Evolutionary conservation across 1,140 invertebrate species (phyloP).

Genomic region (Oryzaephilus surinamensis): DNA sequence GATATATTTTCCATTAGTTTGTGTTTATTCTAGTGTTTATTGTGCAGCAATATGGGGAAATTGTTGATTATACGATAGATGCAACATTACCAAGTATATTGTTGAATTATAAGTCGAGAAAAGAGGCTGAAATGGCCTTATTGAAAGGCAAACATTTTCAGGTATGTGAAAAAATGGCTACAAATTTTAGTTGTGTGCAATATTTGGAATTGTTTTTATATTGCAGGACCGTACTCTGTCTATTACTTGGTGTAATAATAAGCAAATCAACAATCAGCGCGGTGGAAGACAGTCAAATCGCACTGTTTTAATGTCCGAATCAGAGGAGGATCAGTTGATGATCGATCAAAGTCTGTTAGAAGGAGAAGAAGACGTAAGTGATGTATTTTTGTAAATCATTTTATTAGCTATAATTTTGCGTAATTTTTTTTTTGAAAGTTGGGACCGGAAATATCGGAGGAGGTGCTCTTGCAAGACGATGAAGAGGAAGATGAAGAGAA

Average conservation of each 20-base stretch:
- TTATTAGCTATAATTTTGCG: not conserved
- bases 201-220: not conserved
- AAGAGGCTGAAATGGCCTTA: slow-evolving; percentile 60
- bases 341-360: slow-evolving; percentile 36
- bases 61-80: slow-evolving; percentile 56
- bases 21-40: slow-evolving; percentile 1
- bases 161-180: slow-evolving; percentile 26
- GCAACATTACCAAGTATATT: slow-evolving; percentile 54
- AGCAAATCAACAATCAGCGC: slow-evolving; percentile 18
- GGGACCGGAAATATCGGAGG: slow-evolving; percentile 32
- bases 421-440: slow-evolving; percentile 15
- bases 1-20: not conserved
- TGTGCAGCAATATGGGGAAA: slow-evolving; percentile 59
- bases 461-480: slow-evolving; percentile 40
- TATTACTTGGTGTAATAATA: slow-evolving; percentile 31
- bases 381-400: too few species aligned
- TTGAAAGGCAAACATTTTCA: slow-evolving; percentile 56
- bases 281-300: slow-evolving; percentile 19
- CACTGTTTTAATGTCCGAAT: slow-evolving; percentile 32
- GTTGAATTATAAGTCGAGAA: slow-evolving; percentile 59
- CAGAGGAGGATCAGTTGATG: slow-evolving; percentile 36
- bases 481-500: slow-evolving; percentile 52
- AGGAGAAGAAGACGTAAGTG: slow-evolving; percentile 34
- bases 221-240: slow-evolving; percentile 31
- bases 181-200: not conserved